Base-by-base conservation (phyloP, 2,797 vertebrate species). In the Prunella strophiata region DNA sequence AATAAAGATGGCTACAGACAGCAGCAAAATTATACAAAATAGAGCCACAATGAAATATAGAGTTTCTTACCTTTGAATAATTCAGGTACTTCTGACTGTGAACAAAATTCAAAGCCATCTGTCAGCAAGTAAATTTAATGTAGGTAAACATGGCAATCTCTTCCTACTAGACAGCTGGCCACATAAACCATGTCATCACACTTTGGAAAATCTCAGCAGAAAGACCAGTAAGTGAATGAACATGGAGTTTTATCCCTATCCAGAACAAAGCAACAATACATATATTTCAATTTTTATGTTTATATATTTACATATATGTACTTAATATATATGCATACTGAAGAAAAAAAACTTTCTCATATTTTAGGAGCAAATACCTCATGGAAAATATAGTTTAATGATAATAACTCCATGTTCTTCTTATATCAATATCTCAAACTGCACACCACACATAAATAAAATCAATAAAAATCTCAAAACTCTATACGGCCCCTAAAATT, bases 1-100 rank as follows among this genome's bases (percentile, higher is more conserved):
- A 70, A 50, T 76, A 93, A 86, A 79, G 23, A 59, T 48, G 20
- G 22, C 27, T 76, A 62, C 20, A 80, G 50, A 71, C 11, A 88
- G 42, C 23, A 78, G 32, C 10, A 89, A 82, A 87, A 79, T 72
- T 82, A 13, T 16, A 42, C 70, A 75, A 38, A 82, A 47, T 42
- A 85, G 51, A 93, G 45, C 7, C 45, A 38, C 18, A 63, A 21
- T 59, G 32, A 20, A 82, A 30, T 76, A 55, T 5, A 87, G 51
- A 85, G 20, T 8, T 79, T 92, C 30, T 81, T 82, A 76, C 67
- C 29, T 76, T 76, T 93, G 81, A 94, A 95, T 89, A 89, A 93
- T 92, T 91, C 59, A 91, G 51, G 32, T 91, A 51, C 20, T 82
- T 57, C 14, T 89, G 67, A 54, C 77, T 55, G 63, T 51, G 77